phyloP scores from a whole-genome alignment of 2,797 vertebrate species.

The Triplophysa bombifrons region DNA sequence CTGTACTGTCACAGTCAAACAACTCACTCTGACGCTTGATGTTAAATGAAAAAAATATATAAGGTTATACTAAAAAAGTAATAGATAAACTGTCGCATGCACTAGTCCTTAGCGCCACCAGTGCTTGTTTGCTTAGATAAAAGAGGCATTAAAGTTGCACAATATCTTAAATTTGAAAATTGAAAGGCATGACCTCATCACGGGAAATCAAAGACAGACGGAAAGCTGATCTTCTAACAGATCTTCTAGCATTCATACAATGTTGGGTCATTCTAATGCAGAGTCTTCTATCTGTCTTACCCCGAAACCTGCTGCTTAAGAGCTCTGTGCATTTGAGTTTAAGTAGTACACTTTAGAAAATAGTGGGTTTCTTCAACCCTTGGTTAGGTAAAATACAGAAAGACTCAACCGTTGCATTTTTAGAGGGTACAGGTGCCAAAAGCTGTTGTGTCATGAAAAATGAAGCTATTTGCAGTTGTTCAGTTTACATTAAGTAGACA shows the following conservation, averaged over 20 bases:
- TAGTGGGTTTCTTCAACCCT: no score
- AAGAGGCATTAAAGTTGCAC: constrained; percentile 22
- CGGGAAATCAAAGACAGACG: constrained; percentile 37
- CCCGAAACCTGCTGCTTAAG: background rate
- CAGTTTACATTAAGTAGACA: background rate
- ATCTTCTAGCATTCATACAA: constrained; percentile 11
- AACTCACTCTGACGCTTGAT: constrained; percentile 35
- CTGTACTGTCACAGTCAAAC: constrained; percentile 39
- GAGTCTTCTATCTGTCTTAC: constrained; percentile 25
- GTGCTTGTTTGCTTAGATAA: constrained; percentile 24
- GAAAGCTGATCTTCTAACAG: constrained; percentile 32
- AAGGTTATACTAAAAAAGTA: constrained; percentile 5
- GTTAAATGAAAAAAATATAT: constrained; percentile 15
- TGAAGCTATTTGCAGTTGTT: background rate
- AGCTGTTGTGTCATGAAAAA: constrained; percentile 1
- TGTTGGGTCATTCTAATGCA: constrained; percentile 5
- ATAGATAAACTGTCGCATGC: background rate
- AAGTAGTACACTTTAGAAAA: no score
- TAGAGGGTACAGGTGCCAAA: background rate
- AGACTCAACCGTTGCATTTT: no score
- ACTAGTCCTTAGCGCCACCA: background rate
- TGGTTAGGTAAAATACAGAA: no score
- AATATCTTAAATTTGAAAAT: constrained; percentile 26
- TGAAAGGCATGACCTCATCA: constrained; percentile 34
- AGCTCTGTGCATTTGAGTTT: background rate